Base-by-base conservation (phyloP, 2,888 invertebrate species). In the Troides oblongomaculatus region DNA sequence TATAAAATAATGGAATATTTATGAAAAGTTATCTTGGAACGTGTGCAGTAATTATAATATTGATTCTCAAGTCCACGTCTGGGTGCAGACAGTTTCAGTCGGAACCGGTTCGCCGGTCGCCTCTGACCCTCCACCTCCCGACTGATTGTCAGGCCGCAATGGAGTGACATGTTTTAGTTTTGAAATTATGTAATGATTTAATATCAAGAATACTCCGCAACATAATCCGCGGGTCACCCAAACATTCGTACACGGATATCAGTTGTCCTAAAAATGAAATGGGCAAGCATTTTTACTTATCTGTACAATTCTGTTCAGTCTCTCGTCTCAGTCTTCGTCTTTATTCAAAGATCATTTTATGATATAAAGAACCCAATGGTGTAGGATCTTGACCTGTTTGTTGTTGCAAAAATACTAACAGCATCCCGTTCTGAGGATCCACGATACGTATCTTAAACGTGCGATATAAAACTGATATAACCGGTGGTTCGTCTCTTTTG, bases 131-230 rank as follows among this genome's bases (percentile, higher is more conserved):
- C 65, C 65, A 56, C 46, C 69, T 62, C 39, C 23, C 18, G 23
- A 46, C 62, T 69, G 69, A 69, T 65, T 36, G 69, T 65, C 69
- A 69, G 61, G 65, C 65, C n/a, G 23, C 62, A 7, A 69, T 46
- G 57, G 69, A 65, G 69, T 69, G 69, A 62, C 57, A 57, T 62
- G 69, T 43, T 53, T 14, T 17, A 12, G 18, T 59, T 36, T 39
- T 8, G 7, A 36, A 30, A 36, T 60, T 68, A 58, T 30, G 21
- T 58, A 57, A 68, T 36, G 17, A 50, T 53, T 50, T 25, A 18
- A 25, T 60, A 60, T 60, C 21, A 50, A 60, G n/a, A 43, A 23
- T 30, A 57, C 21, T 57, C 57, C 57, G 8, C 21, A 50, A 2
- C 18, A 1, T 17, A 14, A 50, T 50, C 50, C 2, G 46, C 14